These are phyloP conservation scores for Chanos chanos DNA, from an alignment of 2,797 vertebrate species.

Conservation along the genomic window DNA sequence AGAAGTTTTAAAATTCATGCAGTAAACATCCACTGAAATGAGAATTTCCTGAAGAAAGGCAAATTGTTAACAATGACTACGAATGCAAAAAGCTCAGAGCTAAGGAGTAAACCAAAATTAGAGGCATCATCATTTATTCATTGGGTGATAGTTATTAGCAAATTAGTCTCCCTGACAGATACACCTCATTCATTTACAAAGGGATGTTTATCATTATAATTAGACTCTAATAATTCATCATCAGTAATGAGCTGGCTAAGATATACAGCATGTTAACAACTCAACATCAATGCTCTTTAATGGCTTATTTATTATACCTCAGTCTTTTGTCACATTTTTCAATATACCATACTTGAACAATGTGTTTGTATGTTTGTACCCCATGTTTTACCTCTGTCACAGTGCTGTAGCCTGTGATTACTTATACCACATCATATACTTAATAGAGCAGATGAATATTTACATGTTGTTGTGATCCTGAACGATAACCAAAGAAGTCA, in stretches of 20 bases:
- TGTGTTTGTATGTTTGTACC: neutral
- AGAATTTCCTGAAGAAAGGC: no score
- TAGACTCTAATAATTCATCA: slow-evolving; percentile 69
- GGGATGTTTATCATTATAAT: slow-evolving; percentile 70
- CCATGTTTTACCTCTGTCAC: no score
- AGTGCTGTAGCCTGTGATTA: no score
- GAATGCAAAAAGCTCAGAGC: slow-evolving; percentile 52
- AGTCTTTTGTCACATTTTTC: slow-evolving; percentile 38
- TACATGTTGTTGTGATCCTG: neutral
- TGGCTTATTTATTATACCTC: slow-evolving; percentile 47
- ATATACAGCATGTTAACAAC: slow-evolving; percentile 60
- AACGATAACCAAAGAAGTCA: neutral
- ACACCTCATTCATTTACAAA: slow-evolving; percentile 68
- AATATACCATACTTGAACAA: slow-evolving; percentile 9
- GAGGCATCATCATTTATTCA: slow-evolving; percentile 66
- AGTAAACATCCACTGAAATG: no score
- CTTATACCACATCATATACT: no score
- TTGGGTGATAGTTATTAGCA: slow-evolving; percentile 64
- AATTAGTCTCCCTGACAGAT: slow-evolving; percentile 68
- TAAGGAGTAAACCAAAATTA: slow-evolving; percentile 62
- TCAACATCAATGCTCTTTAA: slow-evolving; percentile 52
- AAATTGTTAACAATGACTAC: slow-evolving; percentile 42
- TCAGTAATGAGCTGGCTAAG: slow-evolving; percentile 69
- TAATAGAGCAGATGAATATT: no score
- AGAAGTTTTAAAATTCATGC: no score